These are phyloP conservation scores for Drosophila subpulchrella DNA, from an alignment of 1,140 invertebrate genomes.

Conservation along the genomic window DNA sequence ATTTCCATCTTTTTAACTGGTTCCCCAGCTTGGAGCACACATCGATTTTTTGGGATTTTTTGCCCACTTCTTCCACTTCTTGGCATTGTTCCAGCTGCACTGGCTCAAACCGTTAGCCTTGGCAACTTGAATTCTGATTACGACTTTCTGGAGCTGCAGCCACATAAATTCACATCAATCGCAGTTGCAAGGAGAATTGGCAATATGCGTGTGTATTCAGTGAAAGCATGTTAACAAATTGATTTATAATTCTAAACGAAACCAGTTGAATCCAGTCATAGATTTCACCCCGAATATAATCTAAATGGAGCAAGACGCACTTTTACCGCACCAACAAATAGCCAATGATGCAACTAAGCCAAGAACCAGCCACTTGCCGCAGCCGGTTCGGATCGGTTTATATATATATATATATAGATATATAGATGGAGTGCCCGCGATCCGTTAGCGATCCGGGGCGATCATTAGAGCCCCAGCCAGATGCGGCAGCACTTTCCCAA, in stretches of 20 bases:
- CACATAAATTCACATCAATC: not conserved
- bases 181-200: constrained; percentile 16
- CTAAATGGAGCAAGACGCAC: constrained; percentile 63
- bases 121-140: constrained; percentile 33
- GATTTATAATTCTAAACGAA: constrained; percentile 57
- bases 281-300: constrained; percentile 54
- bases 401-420: not conserved
- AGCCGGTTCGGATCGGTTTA: constrained; percentile 50
- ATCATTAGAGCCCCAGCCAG: constrained; percentile 33
- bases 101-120: constrained; percentile 43
- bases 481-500: constrained; percentile 52
- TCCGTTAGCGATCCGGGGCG: constrained; percentile 30
- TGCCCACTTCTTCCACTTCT: not conserved
- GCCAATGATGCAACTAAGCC: constrained; percentile 56
- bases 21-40: constrained; percentile 23
- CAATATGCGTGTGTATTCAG: constrained; percentile 43
- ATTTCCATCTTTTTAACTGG: constrained; percentile 35
- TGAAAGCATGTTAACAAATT: constrained; percentile 63
- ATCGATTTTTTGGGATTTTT: constrained; percentile 48
- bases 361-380: constrained; percentile 23
- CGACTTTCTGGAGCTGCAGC: constrained; percentile 3
- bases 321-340: constrained; percentile 48
- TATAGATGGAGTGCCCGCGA: constrained; percentile 26
- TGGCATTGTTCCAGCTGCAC: constrained; percentile 45
- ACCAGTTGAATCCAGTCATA: constrained; percentile 32